phyloP scores from a whole-genome alignment of 2,113 vertebrate species.

The Ailuropoda melanoleuca region DNA sequence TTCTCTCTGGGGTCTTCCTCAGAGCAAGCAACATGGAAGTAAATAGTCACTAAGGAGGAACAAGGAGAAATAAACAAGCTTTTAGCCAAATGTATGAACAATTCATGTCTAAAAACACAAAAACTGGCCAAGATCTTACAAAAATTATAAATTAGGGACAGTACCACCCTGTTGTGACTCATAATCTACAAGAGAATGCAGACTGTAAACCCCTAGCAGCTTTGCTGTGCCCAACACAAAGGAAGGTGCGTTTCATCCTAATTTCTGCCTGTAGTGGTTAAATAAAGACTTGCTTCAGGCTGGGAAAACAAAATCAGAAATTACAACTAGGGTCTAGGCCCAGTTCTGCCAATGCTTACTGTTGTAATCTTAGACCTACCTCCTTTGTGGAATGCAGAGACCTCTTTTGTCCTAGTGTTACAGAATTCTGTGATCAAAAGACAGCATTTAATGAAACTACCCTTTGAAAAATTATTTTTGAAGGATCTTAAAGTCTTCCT shows the following conservation, averaged over 20 bases:
- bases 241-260: background rate
- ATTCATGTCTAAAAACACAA: background rate
- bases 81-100: slow-evolving; percentile 28
- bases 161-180: background rate
- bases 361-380: background rate
- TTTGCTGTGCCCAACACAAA: background rate
- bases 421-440: background rate
- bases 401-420: background rate
- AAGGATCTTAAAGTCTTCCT: background rate
- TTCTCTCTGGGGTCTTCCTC: slow-evolving; percentile 57
- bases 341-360: background rate
- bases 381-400: background rate
- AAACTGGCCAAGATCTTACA: background rate
- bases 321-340: background rate
- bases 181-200: background rate
- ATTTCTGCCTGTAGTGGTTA: background rate
- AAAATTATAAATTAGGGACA: background rate
- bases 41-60: slow-evolving; percentile 59
- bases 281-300: background rate
- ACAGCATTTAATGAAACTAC: background rate
- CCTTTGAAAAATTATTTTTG: background rate
- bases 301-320: background rate
- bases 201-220: no score
- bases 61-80: slow-evolving; percentile 50
- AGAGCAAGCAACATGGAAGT: slow-evolving; percentile 46